phyloP scores from a whole-genome alignment of 2,888 invertebrate species.

The Parascotia fuliginaria region DNA sequence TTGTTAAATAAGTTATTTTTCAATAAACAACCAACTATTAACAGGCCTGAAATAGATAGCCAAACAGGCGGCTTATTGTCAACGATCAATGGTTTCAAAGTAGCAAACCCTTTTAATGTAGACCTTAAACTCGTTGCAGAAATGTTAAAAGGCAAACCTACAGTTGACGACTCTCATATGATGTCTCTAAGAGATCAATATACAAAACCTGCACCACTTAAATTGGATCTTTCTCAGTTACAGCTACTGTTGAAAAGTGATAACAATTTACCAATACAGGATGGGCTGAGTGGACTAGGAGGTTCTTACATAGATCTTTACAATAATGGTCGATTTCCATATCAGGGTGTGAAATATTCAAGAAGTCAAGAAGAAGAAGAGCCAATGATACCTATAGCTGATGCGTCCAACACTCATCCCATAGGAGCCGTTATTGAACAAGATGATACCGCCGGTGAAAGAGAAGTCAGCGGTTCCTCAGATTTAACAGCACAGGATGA shows the following conservation, averaged over 20 bases:
- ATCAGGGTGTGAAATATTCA: constrained; percentile 78
- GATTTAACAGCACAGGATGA: constrained; percentile 63
- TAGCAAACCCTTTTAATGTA: constrained; percentile 82
- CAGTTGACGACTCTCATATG: constrained; percentile 67
- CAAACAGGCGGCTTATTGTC: constrained; percentile 63
- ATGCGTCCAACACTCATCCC: constrained; percentile 72
- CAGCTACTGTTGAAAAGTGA: constrained; percentile 74
- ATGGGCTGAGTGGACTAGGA: constrained; percentile 57
- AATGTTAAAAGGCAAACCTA: constrained; percentile 75
- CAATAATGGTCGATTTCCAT: constrained; percentile 66
- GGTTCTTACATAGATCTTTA: constrained; percentile 71
- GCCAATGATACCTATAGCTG: constrained; percentile 73
- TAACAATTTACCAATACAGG: constrained; percentile 56
- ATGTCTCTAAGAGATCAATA: constrained; percentile 64
- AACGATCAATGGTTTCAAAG: constrained; percentile 79
- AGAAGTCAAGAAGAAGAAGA: constrained; percentile 81
- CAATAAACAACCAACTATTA: constrained; percentile 61
- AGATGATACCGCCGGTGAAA: constrained; percentile 62
- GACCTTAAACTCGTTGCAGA: constrained; percentile 80
- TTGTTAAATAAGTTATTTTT: constrained; percentile 68
- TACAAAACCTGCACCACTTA: constrained; percentile 63
- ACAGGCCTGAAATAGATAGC: constrained; percentile 67
- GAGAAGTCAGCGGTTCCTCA: constrained; percentile 55
- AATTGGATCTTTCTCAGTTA: constrained; percentile 70
- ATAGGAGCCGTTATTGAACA: constrained; percentile 82